These are phyloP conservation scores for Ormyrus thymus DNA, from an alignment of 2,888 invertebrate genomes.

Conservation along the genomic window DNA sequence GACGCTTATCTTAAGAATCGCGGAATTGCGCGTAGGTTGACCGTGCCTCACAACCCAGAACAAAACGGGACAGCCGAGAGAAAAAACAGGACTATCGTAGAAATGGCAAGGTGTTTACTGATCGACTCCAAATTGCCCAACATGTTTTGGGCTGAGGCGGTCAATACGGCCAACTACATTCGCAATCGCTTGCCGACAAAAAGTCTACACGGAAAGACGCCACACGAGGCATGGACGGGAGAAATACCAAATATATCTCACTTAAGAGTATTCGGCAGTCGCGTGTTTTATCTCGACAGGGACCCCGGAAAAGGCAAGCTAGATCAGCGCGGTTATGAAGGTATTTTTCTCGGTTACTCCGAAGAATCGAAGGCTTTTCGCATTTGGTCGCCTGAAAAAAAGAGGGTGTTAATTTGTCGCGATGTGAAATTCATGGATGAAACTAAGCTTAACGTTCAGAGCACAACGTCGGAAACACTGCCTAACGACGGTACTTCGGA, in stretches of 20 bases:
- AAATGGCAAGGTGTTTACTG: slow-evolving; percentile 50
- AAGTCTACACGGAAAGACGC: slow-evolving; percentile 29
- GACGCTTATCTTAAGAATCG: slow-evolving; percentile 25
- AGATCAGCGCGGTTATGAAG: slow-evolving; percentile 31
- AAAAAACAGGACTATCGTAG: slow-evolving; percentile 47
- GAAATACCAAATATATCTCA: slow-evolving; percentile 14
- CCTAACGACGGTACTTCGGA: too few relatives aligned
- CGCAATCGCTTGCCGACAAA: slow-evolving; percentile 33
- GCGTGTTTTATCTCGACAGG: slow-evolving; percentile 23
- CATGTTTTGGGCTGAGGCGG: slow-evolving; percentile 33
- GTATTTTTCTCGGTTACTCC: slow-evolving; percentile 37
- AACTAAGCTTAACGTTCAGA: too few relatives aligned
- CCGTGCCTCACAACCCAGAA: slow-evolving; percentile 42
- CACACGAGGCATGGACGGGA: slow-evolving; percentile 37
- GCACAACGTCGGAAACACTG: too few relatives aligned
- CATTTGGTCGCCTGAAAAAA: slow-evolving; percentile 35
- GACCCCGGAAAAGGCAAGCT: slow-evolving; percentile 38
- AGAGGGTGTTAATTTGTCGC: slow-evolving; percentile 14
- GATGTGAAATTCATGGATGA: slow-evolving; percentile 25
- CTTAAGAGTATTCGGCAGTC: slow-evolving; percentile 21
- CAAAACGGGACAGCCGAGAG: slow-evolving; percentile 51
- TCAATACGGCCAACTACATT: slow-evolving; percentile 42
- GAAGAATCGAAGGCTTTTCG: slow-evolving; percentile 37
- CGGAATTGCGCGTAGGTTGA: slow-evolving; percentile 45
- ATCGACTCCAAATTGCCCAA: slow-evolving; percentile 13